Percentiles rank a stretch among this genome's conserved stretches.
These are phyloP conservation scores for Bos javanicus DNA, from an alignment of 2,113 vertebrate genomes.

Conservation along the genomic window DNA sequence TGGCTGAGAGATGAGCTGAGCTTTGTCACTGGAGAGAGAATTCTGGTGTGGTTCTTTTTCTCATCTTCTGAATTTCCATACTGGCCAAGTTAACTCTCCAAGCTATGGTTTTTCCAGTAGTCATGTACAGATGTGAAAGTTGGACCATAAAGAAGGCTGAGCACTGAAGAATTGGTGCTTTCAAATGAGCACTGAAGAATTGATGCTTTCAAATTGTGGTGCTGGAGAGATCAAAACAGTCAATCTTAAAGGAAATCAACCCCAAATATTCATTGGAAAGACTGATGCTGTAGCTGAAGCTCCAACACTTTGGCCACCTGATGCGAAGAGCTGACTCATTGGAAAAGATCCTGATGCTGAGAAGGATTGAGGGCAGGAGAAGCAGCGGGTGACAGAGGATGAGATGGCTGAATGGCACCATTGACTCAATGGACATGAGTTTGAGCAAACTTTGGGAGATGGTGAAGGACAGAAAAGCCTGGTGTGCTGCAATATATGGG, in stretches of 20 bases:
- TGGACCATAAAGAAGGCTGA: not conserved
- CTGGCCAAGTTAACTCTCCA: not conserved
- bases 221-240: not conserved
- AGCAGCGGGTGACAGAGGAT: not conserved
- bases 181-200: not conserved
- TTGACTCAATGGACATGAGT: not conserved
- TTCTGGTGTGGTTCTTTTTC: not conserved
- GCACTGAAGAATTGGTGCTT: not conserved
- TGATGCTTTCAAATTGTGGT: not conserved
- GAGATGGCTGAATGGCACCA: not conserved
- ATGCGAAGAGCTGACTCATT: not conserved
- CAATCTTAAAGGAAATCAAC: not conserved
- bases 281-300: not conserved
- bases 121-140: not conserved
- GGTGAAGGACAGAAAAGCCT: not conserved
- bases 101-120: not conserved
- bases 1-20: not conserved
- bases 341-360: not conserved
- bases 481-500: not conserved
- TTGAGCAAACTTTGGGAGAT: not conserved
- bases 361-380: not conserved
- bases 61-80: not conserved
- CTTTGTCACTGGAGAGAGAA: not conserved
- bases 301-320: not conserved
- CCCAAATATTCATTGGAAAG: not conserved